Conservation (phyloP, 53 echinoderm and acorn worm species). For the Arbacia lixula region DNA sequence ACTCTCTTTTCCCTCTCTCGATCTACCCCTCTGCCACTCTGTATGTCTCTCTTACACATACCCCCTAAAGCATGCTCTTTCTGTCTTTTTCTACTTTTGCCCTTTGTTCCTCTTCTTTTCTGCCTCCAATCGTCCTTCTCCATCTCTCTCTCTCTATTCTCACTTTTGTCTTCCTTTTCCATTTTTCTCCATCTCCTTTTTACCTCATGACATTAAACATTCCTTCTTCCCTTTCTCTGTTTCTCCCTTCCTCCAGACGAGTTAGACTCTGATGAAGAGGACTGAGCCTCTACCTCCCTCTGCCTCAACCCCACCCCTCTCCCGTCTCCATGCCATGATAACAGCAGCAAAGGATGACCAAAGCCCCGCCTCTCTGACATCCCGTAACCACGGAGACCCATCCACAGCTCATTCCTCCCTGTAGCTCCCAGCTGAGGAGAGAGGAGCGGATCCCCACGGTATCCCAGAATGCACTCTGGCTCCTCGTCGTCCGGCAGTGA, state of each 20-base stretch:
- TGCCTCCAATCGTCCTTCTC: too few species aligned
- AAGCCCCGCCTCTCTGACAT: not conserved
- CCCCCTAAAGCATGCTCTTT: too few species aligned
- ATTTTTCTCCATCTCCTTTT: too few species aligned
- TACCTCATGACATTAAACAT: not conserved
- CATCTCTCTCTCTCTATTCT: too few species aligned
- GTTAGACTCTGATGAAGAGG: slow-evolving; percentile 40
- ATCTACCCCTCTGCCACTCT: too few species aligned
- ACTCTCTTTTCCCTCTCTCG: too few species aligned
- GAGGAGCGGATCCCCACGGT: slow-evolving; percentile 6
- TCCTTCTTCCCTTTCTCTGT: slow-evolving; percentile 16
- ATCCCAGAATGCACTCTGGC: slow-evolving; percentile 27
- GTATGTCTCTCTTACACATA: too few species aligned
- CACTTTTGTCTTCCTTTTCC: too few species aligned
- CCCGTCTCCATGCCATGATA: not conserved
- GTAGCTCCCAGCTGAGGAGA: slow-evolving; percentile 10
- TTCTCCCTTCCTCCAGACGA: slow-evolving; percentile 17
- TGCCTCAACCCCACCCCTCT: not conserved
- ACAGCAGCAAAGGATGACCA: too few species aligned
- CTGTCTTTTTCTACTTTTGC: too few species aligned
- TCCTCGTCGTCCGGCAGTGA: not conserved
- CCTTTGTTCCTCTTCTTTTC: too few species aligned
- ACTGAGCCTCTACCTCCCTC: not conserved
- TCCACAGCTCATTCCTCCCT: slow-evolving; percentile 19
- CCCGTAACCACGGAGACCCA: slow-evolving; percentile 11